Conservation (phyloP, 2,113 vertebrate genomes). For the Rhea americana region DNA sequence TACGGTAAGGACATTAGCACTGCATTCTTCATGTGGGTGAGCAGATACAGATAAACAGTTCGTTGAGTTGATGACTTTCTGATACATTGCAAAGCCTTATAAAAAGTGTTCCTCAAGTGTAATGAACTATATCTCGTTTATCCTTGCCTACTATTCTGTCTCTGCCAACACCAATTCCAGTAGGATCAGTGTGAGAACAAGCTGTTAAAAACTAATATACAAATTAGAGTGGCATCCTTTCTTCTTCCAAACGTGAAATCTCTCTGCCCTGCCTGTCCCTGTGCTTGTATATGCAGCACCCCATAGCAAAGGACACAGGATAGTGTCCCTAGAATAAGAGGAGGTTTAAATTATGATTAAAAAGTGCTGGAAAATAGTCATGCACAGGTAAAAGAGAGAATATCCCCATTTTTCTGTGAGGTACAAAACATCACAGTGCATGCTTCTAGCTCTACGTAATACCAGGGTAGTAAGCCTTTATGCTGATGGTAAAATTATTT, state of each 20-base stretch:
- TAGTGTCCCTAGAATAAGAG: background rate
- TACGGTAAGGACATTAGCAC: background rate
- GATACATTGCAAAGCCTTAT: background rate
- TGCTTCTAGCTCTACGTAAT: background rate
- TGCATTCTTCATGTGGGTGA: background rate
- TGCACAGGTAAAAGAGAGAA: background rate
- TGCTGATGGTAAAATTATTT: background rate
- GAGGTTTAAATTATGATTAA: background rate
- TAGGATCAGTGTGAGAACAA: background rate
- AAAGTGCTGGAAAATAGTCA: background rate
- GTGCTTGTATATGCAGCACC: accelerated
- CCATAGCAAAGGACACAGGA: background rate
- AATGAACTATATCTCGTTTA: background rate
- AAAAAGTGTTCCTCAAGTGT: background rate
- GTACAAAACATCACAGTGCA: too few species aligned
- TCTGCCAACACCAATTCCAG: background rate
- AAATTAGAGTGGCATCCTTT: background rate
- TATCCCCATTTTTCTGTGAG: background rate
- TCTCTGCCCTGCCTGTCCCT: background rate
- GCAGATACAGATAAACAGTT: background rate
- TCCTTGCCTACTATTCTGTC: background rate
- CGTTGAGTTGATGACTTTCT: background rate
- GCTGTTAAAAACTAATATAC: background rate
- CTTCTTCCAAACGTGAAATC: background rate
- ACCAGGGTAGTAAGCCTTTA: background rate